These are phyloP conservation scores for Heliocidaris tuberculata DNA, from an alignment of 35 echinoderm and acorn worm genomes.

Conservation along the genomic window DNA sequence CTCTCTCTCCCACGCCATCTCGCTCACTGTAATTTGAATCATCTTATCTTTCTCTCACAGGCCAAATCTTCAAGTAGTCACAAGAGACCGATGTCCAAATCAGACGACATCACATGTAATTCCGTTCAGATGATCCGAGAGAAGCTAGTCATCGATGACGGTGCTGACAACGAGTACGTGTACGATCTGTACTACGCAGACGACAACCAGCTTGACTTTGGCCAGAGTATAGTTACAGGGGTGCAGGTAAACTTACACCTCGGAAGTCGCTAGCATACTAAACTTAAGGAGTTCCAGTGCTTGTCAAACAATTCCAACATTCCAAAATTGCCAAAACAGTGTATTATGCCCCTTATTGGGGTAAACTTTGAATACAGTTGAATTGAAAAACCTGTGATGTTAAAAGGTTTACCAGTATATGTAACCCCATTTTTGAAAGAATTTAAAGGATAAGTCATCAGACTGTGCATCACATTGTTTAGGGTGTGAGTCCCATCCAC, in stretches of 20 bases:
- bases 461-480: too few relatives aligned
- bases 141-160: conserved; percentile 79
- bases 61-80: conserved; percentile 21
- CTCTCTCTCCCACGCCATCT: too few relatives aligned
- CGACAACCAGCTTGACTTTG: conserved; percentile 65
- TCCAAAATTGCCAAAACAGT: too few relatives aligned
- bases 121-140: conserved; percentile 86
- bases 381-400: too few relatives aligned
- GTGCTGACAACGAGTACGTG: conserved; percentile 76
- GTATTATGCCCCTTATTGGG: too few relatives aligned
- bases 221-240: conserved; percentile 22
- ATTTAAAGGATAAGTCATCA: too few relatives aligned
- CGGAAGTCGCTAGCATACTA: background rate
- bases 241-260: background rate
- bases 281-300: too few relatives aligned
- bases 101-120: conserved; percentile 83
- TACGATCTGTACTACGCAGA: conserved; percentile 96
- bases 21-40: background rate
- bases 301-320: too few relatives aligned
- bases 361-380: too few relatives aligned
- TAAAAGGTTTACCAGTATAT: too few relatives aligned
- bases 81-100: conserved; percentile 35
- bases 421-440: too few relatives aligned
- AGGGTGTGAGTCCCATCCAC: too few relatives aligned
- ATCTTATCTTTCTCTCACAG: background rate